Percentiles rank a stretch among this genome's conserved stretches.
phyloP scores from a whole-genome alignment of 1,140 invertebrate genomes.

The Asobara japonica region DNA sequence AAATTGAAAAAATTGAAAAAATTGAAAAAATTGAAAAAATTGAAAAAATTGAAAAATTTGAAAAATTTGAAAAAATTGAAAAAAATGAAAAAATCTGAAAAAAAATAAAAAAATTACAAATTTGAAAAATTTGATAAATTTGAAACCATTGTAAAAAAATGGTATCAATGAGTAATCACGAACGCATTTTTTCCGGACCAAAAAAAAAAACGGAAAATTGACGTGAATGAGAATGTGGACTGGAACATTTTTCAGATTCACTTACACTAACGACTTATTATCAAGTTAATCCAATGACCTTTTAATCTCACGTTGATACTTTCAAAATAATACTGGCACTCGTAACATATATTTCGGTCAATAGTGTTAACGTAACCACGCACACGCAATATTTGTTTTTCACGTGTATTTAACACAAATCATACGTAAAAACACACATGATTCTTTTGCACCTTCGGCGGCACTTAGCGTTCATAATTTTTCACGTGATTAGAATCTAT shows the following conservation, averaged over 20 bases:
- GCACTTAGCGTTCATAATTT: neutral
- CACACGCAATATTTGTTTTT: constrained; percentile 10
- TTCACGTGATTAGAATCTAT: neutral
- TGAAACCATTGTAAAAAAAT: no score
- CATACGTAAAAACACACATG: neutral
- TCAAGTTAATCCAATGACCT: constrained; percentile 12
- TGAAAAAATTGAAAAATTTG: no score
- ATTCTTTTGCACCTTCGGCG: constrained; percentile 5
- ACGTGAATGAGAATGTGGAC: no score
- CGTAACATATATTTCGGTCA: neutral
- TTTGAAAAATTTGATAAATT: no score
- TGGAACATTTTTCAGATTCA: neutral
- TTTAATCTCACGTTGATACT: neutral
- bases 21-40: no score
- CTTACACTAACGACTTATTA: neutral
- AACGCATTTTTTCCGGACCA: no score
- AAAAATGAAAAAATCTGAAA: no score
- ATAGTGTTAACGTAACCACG: neutral
- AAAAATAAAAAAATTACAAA: no score
- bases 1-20: no score
- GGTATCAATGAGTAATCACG: no score
- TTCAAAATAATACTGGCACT: constrained; percentile 6
- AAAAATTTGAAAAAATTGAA: no score
- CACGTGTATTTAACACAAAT: constrained; percentile 6
- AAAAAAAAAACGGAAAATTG: no score